Evolutionary conservation across 2,797 vertebrate species (phyloP).

Genomic region (Thalassophryne amazonica): DNA sequence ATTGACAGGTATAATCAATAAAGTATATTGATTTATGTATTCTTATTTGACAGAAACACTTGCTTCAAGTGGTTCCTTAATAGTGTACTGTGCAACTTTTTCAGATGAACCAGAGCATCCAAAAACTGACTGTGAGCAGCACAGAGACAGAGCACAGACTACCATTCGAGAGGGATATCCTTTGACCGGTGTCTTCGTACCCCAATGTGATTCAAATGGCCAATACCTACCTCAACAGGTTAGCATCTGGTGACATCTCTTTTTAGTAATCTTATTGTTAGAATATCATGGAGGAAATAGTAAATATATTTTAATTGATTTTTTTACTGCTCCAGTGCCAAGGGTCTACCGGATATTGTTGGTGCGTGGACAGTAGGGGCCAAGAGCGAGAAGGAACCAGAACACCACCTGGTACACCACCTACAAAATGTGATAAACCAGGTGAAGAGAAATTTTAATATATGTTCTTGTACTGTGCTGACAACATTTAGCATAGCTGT

Average conservation of each 20-base stretch:
- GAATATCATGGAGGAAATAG: too few species aligned
- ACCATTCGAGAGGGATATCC: slow-evolving; percentile 21
- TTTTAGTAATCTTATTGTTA: too few species aligned
- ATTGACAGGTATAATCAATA: too few species aligned
- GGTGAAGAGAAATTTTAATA: slow-evolving; percentile 71
- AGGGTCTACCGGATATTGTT: slow-evolving; percentile 85
- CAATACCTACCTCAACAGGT: slow-evolving; percentile 71
- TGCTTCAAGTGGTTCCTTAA: too few species aligned
- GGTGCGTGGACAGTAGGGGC: slow-evolving; percentile 83
- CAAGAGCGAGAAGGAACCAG: slow-evolving; percentile 79
- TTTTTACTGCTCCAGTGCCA: slow-evolving; percentile 85
- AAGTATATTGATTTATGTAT: too few species aligned
- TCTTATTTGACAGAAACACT: too few species aligned
- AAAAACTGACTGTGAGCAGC: slow-evolving; percentile 67
- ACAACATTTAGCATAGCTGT: too few species aligned
- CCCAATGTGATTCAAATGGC: slow-evolving; percentile 66
- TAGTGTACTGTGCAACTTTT: too few species aligned
- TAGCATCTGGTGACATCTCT: too few species aligned
- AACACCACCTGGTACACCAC: slow-evolving; percentile 62
- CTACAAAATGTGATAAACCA: slow-evolving; percentile 65
- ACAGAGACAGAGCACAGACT: slow-evolving; percentile 55
- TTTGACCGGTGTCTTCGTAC: slow-evolving; percentile 44
- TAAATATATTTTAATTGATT: too few species aligned
- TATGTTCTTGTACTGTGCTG: too few species aligned
- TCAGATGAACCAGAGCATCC: slow-evolving; percentile 31